A percentile compares a stretch with the other conserved stretches of the same genome.
Evolutionary conservation across 2,113 vertebrate genomes (phyloP).

Genomic region (Athene noctua): DNA sequence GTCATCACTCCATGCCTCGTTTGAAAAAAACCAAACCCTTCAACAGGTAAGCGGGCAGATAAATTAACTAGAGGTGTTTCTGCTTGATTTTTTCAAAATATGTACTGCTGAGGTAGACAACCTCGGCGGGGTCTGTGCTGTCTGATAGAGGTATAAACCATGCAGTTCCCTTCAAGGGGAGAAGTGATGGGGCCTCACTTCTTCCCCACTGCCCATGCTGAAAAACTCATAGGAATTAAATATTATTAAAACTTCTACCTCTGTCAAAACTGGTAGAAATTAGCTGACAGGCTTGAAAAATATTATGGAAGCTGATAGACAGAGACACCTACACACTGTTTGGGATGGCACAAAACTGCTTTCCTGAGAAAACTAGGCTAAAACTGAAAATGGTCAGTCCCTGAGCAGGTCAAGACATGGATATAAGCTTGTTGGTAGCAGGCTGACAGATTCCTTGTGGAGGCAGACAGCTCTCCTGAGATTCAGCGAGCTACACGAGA

Average conservation of each 20-base stretch:
- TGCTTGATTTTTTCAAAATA: neutral
- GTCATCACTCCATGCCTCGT: neutral
- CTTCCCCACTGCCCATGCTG: neutral
- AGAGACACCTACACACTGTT: neutral
- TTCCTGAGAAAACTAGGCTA: neutral
- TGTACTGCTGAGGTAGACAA: neutral
- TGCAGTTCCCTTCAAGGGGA: neutral
- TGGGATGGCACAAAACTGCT: neutral
- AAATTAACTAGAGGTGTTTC: neutral
- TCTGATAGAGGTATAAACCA: neutral
- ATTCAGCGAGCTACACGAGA: neutral
- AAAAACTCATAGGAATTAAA: neutral
- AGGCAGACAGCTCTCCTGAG: neutral
- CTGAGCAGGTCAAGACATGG: neutral
- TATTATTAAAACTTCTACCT: neutral
- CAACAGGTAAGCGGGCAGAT: neutral
- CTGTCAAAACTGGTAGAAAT: neutral
- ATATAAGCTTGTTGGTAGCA: neutral
- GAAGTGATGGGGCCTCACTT: neutral
- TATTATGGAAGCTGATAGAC: constrained; percentile 7
- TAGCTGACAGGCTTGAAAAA: neutral
- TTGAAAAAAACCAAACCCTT: neutral
- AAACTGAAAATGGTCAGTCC: neutral
- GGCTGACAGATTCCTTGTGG: neutral
- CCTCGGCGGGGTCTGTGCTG: neutral